Evolutionary conservation across 64 coral and sea anemone species (phyloP).

Genomic region (Cladopsammia gracilis): DNA sequence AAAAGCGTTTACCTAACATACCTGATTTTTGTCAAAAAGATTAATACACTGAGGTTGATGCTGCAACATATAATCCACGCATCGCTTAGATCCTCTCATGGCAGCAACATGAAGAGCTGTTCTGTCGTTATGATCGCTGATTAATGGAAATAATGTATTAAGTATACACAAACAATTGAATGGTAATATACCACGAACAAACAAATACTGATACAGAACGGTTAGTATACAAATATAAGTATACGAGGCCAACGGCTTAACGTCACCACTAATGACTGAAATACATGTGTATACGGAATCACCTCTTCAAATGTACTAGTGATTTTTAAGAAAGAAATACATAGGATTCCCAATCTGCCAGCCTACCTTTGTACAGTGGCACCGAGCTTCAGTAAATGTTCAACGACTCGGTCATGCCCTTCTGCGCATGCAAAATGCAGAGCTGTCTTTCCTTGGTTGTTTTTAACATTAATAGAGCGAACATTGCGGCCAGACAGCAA

Average conservation of each 20-base stretch:
- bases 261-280: no score
- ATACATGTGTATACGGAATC: no score
- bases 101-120: slow-evolving; percentile 67
- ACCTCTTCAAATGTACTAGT: no score
- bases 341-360: not conserved
- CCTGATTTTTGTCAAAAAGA: slow-evolving; percentile 67
- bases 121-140: slow-evolving; percentile 60
- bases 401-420: slow-evolving; percentile 22
- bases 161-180: not conserved
- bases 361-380: not conserved
- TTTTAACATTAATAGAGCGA: slow-evolving; percentile 56
- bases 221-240: no score
- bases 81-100: slow-evolving; percentile 57
- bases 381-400: slow-evolving; percentile 6
- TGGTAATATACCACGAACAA: no score
- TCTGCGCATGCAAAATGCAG: slow-evolving; percentile 61
- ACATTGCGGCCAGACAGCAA: slow-evolving; percentile 61
- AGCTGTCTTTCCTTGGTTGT: slow-evolving; percentile 77
- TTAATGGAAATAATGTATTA: no score
- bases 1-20: not conserved
- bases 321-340: not conserved
- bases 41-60: slow-evolving; percentile 65
- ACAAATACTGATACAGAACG: no score
- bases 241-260: no score
- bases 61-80: slow-evolving; percentile 38